Base-by-base conservation (phyloP, 2,113 vertebrate genomes). In the Cottus gobio region DNA sequence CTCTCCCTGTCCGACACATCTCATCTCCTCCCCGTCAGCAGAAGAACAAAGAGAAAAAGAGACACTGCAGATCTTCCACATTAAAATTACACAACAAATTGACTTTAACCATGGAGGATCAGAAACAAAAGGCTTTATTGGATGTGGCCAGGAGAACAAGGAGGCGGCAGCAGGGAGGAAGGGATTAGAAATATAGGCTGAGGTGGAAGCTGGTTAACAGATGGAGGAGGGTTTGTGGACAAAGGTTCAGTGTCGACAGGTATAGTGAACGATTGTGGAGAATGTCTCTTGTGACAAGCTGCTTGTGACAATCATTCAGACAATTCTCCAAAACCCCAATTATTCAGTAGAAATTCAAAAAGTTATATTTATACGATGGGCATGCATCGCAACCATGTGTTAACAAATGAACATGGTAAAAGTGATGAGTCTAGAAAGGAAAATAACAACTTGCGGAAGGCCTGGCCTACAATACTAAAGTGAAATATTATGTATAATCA, bases 61-160 rank as follows among this genome's bases (percentile, higher is more conserved):
- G 22, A 46, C 66, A 87, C 68, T 12, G 15, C 71, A 75, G 65
- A 85, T 86, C 84, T 87, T 87, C 81, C 70, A 77, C 85, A 71
- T 90, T 90, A 57, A 84, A 93, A 90, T 85, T 71, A 82, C 66
- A 72, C 85, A 82, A 92, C 92, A 94, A 95, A 94, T 93, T 70
- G 74, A 50, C 54, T 85, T 71, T 81, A 93, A 88, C 90, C 68
- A 84, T 39, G 34, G 62, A 50, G 85, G 73, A 83, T 88, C 58
- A 39, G 75, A 90, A 89, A 86, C 89, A 90, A 92, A 84, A 83
- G 71, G 70, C 72, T 91, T 91, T 91, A 93, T 90, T 91, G 82
- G 85, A 91, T 81, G 80, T 76, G 86, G 80, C 58, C 34, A 3
- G 48, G 77, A 80, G 54, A 87, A 83, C 71, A 74, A 75, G 75